Percentiles rank a stretch among this genome's conserved stretches.
Conservation (phyloP, 2,888 invertebrate species). For the Acleris holmiana region DNA sequence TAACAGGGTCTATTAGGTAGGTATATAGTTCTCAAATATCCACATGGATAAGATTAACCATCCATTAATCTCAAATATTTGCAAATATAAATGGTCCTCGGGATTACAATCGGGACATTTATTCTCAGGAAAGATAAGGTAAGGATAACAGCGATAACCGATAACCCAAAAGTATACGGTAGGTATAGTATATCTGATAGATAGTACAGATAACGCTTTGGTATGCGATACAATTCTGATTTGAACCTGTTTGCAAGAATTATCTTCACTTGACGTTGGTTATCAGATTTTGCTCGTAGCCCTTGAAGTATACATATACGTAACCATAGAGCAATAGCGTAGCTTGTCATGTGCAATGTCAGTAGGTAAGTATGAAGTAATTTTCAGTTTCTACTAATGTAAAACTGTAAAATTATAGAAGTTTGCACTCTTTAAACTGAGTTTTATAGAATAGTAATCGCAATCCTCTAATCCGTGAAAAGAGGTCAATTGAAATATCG, state of each 20-base stretch:
- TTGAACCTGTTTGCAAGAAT: constrained; percentile 3
- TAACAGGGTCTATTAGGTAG: too few species aligned
- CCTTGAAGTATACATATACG: too few species aligned
- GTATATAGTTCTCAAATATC: too few species aligned
- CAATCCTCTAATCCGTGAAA: not conserved
- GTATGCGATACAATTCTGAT: constrained; percentile 4
- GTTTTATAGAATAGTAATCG: not conserved
- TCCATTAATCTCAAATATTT: not conserved
- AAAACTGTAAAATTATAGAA: not conserved
- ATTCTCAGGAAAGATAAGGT: constrained; percentile 18
- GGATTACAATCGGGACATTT: constrained; percentile 18
- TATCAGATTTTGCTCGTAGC: too few species aligned
- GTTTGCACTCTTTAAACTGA: not conserved
- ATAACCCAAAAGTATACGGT: constrained; percentile 18
- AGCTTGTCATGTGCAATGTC: too few species aligned
- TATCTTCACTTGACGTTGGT: constrained; percentile 5
- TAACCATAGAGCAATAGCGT: too few species aligned
- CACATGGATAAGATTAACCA: not conserved
- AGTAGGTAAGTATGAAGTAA: too few species aligned
- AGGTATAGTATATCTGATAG: constrained; percentile 21
- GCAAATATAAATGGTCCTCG: constrained; percentile 3
- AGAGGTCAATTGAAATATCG: not conserved
- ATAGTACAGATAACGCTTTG: constrained; percentile 10
- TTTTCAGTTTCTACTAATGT: not conserved
- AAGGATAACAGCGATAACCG: too few species aligned